Evolutionary conservation across 2,888 invertebrate species (phyloP), one percentile per base, ranked within the genome.

Genomic region (Adineta ricciae): DNA sequence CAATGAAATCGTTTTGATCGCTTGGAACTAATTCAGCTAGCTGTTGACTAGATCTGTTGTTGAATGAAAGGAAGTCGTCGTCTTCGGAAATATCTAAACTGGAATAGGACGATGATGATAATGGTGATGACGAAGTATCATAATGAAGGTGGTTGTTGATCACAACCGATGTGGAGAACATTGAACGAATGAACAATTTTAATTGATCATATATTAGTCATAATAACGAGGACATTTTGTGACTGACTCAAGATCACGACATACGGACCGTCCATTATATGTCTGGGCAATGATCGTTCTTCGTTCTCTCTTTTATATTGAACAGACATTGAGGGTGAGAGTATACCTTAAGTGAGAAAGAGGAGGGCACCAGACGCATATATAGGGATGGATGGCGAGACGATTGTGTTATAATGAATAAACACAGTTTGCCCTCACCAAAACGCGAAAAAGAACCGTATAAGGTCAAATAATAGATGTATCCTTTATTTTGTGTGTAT

Each of bases 391-490:
- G 64, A 64, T 32, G 64, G 64, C 64, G 64, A 64, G 64, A 64
- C 64, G 64, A 32, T 64, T 32, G 19, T 64, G 64, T 64, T 32
- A 64, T 64, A 64, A 64, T 64, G 32, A 64, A 64, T 32, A 46
- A 46, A 32, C 11, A 64, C 64, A 64, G 32, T 64, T 32, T 64
- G 32, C 32, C 27, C 32, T 32, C 32, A 32, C 32, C 32, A 64
- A 19, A 32, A 32, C 64, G 64, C 27, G 32, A 64, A 32, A 64
- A 64, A 64, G 64, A 64, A 32, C 27, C 27, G 32, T 46, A 46
- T 46, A 64, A 64, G 64, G 64, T 64, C 64, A 64, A 64, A 32
- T 64, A 64, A 46, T 64, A 64, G 64, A 64, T 64, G 32, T 64
- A 32, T 64, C 64, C 2, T 46, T 46, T 46, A 14, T 64, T 64